phyloP scores from a whole-genome alignment of 1,140 invertebrate genomes.

The Bombus polaris region DNA sequence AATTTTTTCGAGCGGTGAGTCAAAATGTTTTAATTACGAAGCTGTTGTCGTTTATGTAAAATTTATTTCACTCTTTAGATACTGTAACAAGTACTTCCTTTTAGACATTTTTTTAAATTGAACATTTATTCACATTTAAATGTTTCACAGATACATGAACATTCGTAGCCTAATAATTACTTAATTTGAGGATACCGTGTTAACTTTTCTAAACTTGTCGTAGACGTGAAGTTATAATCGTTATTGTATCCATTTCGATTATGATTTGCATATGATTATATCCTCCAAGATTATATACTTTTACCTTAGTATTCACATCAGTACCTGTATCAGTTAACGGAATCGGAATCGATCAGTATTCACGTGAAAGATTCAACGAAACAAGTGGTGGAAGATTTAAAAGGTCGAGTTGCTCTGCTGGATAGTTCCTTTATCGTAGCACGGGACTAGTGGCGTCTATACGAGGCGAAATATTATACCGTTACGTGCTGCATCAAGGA shows the following conservation, averaged over 20 bases:
- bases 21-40: no score
- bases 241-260: not conserved
- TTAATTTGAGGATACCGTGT: not conserved
- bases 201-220: no score
- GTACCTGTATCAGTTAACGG: not conserved
- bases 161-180: not conserved
- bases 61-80: not conserved
- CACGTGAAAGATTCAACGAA: not conserved
- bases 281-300: not conserved
- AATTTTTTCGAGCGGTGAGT: slow-evolving; percentile 90
- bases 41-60: no score
- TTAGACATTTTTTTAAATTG: not conserved
- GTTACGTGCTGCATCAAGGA: slow-evolving; percentile 30
- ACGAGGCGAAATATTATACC: slow-evolving; percentile 39
- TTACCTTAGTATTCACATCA: no score
- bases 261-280: not conserved
- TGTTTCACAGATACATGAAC: no score
- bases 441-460: not conserved
- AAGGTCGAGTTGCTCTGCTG: slow-evolving; percentile 9
- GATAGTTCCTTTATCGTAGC: slow-evolving; percentile 23
- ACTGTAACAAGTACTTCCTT: not conserved
- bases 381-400: not conserved
- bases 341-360: not conserved
- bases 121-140: no score
- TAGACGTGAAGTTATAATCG: no score